Evolutionary conservation across 2,888 invertebrate species (phyloP), one percentile per base, ranked within the genome.

Genomic region (Myathropa florea): DNA sequence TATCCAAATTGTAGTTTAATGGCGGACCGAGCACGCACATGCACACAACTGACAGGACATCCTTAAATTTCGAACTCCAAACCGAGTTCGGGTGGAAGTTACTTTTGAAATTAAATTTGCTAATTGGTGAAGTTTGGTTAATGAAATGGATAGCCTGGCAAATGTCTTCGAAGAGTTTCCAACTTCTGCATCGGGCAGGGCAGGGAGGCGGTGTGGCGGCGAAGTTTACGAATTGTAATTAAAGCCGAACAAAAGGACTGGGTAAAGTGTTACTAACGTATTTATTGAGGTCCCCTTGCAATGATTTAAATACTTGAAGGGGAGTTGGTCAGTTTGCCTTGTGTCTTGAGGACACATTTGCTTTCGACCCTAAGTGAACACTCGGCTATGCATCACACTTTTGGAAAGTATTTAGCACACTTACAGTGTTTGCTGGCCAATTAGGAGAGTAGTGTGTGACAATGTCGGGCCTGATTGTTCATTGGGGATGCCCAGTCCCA

Each of bases 111-210:
- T 68, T 36, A 68, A 85, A 82, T 82, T 72, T 85, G 59, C 77
- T 85, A 72, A 85, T 82, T 85, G 81, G 72, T 68, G 67, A 82
- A 85, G 81, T 81, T 85, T 77, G 63, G 82, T 77, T 82, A 76
- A 81, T 85, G 76, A 72, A 65, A 65, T 55, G 60, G 59, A 46
- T 46, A 46, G 46, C 18, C 46, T 46, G 46, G 46, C 46, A 46
- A 46, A 46, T 46, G 46, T 46, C 46, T 46, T 46, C 46, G 68
- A 53, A 55, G 61, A 63, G 59, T 76, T 76, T 24, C 59, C n/a
- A 60, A 76, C 60, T 76, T 76, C 59, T 21, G 14, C 36, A 59
- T 6, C n/a, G 46, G 70, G 33, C 24, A 24, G 46, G 61, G 60
- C 12, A 21, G 6, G 12, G 39, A 23, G n/a, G n/a, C n/a, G n/a